Evolutionary conservation across 2,888 invertebrate genomes (phyloP).

Genomic region (Xestia c-nigrum): DNA sequence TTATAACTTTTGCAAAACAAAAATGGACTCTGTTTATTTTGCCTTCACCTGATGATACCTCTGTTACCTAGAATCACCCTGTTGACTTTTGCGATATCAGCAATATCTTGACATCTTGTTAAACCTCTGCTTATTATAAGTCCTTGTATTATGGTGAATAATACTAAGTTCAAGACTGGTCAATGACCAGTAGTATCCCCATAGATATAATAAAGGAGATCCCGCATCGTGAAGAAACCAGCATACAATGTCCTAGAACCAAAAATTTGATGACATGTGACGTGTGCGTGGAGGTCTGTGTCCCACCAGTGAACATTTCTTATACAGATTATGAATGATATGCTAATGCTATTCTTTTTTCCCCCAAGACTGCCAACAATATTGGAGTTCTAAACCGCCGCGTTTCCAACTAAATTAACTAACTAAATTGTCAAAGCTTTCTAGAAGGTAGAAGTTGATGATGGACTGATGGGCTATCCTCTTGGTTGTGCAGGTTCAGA

Average conservation of each 20-base stretch:
- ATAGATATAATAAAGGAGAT: no score
- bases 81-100: constrained; percentile 9
- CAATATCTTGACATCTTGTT: constrained; percentile 12
- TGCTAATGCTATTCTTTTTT: neutral
- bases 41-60: neutral
- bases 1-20: neutral
- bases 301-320: neutral
- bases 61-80: constrained; percentile 7
- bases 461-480: constrained; percentile 27
- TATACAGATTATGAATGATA: neutral
- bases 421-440: neutral
- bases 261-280: neutral
- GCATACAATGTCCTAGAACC: neutral
- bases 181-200: neutral
- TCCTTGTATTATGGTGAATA: neutral
- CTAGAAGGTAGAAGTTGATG: constrained; percentile 7
- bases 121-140: neutral
- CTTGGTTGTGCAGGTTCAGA: constrained; percentile 93
- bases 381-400: no score
- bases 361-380: neutral
- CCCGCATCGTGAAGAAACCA: neutral
- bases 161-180: neutral
- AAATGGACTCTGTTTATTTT: neutral
- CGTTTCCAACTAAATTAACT: no score
- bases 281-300: neutral